A percentile compares a stretch with the other conserved stretches of the same genome.
Conservation (phyloP, 2,113 vertebrate genomes). For the Phylloscopus whistleri region DNA sequence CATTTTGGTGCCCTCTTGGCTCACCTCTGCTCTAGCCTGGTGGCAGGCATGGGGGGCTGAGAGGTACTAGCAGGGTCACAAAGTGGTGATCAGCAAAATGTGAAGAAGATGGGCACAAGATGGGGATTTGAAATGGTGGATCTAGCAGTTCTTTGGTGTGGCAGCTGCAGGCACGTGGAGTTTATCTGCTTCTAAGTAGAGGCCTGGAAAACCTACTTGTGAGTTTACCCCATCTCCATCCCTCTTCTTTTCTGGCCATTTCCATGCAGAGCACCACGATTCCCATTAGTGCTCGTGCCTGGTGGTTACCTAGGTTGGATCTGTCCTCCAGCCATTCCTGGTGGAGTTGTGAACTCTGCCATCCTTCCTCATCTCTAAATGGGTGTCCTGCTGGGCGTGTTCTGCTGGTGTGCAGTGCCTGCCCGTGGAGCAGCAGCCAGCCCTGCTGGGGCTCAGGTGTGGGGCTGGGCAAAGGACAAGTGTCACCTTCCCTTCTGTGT, state of each 20-base stretch:
- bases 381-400: neutral
- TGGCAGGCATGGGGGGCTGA: neutral
- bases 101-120: neutral
- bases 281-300: neutral
- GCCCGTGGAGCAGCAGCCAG: neutral
- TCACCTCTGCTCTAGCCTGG: neutral
- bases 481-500: neutral
- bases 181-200: neutral
- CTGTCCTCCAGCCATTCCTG: neutral
- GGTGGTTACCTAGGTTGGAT: neutral
- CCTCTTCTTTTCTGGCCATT: neutral
- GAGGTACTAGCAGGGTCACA: neutral
- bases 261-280: fast-evolving
- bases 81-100: neutral
- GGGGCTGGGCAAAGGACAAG: neutral
- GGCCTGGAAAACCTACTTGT: fast-evolving
- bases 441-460: neutral
- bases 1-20: fast-evolving
- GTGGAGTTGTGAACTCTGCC: neutral
- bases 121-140: neutral
- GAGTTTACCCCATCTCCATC: neutral
- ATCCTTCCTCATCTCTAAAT: neutral
- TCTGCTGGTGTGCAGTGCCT: neutral
- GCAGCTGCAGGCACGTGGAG: fast-evolving
- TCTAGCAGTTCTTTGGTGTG: neutral